phyloP scores from a whole-genome alignment of 2,888 invertebrate genomes.

The Melieria picta region DNA sequence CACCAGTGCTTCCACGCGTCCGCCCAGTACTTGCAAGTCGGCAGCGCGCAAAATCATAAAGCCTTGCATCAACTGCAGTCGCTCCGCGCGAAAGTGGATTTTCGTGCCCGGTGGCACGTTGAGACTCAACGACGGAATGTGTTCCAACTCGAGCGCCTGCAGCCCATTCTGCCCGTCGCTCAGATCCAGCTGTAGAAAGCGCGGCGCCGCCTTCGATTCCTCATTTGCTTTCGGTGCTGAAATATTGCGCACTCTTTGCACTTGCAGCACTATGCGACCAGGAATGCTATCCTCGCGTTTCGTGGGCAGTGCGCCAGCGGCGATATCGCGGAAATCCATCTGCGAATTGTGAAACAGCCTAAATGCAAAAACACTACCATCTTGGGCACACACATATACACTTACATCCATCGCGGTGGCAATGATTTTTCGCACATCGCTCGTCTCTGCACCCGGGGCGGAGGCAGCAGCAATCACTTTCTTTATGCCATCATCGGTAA shows the following conservation, averaged over 20 bases:
- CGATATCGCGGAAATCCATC: conserved; percentile 82
- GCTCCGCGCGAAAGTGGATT: conserved; percentile 70
- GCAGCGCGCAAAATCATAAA: conserved; percentile 77
- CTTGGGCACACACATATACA: conserved; percentile 46
- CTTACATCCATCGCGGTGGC: conserved; percentile 79
- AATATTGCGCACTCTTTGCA: conserved; percentile 87
- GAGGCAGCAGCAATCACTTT: conserved; percentile 72
- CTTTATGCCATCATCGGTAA: conserved; percentile 77
- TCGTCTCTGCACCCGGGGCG: conserved; percentile 33
- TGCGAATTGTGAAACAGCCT: conserved; percentile 31
- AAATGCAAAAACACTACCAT: background rate
- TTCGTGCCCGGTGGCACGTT: conserved; percentile 94
- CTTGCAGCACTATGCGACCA: conserved; percentile 81
- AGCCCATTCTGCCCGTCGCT: conserved; percentile 86
- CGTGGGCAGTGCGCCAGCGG: conserved; percentile 77
- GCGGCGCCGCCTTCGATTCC: conserved; percentile 82
- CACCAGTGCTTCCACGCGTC: conserved; percentile 81
- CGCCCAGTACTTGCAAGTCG: conserved; percentile 81
- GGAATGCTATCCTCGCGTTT: conserved; percentile 69
- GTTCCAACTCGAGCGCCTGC: conserved; percentile 81
- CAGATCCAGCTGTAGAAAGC: conserved; percentile 83
- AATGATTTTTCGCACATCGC: conserved; percentile 72
- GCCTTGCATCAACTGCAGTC: conserved; percentile 75
- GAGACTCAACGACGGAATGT: conserved; percentile 76
- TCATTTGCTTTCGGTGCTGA: conserved; percentile 92